Conservation (phyloP, 2,888 invertebrate species). For the Cryptus armator region DNA sequence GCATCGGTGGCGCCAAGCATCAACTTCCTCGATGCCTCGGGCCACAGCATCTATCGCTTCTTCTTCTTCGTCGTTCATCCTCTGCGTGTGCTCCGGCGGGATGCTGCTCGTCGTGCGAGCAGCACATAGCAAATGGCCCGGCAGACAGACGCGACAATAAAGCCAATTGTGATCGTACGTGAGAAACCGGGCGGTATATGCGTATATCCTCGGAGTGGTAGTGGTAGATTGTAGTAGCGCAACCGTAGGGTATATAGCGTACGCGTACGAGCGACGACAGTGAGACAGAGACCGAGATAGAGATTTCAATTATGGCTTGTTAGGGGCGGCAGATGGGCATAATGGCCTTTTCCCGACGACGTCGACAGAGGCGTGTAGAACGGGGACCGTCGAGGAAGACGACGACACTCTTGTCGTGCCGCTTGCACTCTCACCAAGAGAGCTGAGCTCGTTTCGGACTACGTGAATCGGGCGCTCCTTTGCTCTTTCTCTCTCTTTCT, state of each 20-base stretch:
- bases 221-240: constrained; percentile 9
- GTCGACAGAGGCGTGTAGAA: constrained; percentile 6
- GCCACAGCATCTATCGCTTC: constrained; percentile 22
- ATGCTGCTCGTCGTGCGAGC: constrained; percentile 25
- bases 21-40: constrained; percentile 4
- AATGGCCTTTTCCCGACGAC: constrained; percentile 75
- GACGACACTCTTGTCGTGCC: constrained; percentile 44
- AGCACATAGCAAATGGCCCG: constrained; percentile 67
- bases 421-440: constrained; percentile 22
- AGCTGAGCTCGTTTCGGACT: constrained; percentile 26
- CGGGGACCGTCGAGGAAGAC: constrained; percentile 49
- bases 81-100: constrained; percentile 4
- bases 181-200: constrained; percentile 78
- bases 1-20: constrained; percentile 36
- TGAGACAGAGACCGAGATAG: constrained; percentile 72
- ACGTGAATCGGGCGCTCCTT: constrained; percentile 40
- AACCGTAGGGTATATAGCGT: constrained; percentile 28
- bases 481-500: background rate
- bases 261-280: constrained; percentile 33
- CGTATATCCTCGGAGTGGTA: constrained; percentile 49
- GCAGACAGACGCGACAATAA: constrained; percentile 79
- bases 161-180: constrained; percentile 82
- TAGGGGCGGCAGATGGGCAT: constrained; percentile 83
- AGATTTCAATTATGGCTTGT: constrained; percentile 85
- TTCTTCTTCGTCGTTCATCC: constrained; percentile 40